These are phyloP conservation scores for Vollenhovia emeryi DNA, from an alignment of 1,140 invertebrate genomes.

Conservation along the genomic window DNA sequence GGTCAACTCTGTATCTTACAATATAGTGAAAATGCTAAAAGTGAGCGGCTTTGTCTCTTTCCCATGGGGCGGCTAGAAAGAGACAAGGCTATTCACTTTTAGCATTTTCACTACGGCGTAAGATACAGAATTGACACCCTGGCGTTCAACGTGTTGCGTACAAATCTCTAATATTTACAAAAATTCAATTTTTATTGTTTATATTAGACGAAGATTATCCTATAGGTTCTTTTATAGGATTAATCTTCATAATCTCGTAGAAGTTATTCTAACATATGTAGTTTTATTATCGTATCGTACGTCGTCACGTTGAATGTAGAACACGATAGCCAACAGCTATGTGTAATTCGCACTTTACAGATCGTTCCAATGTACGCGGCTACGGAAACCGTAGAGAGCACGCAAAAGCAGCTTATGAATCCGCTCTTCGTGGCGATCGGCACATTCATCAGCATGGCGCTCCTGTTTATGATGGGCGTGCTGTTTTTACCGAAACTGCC, in stretches of 20 bases:
- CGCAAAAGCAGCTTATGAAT: conserved; percentile 73
- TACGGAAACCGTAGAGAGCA: conserved; percentile 51
- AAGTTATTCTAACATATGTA: neutral
- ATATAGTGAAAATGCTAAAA: too few relatives aligned
- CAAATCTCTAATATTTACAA: neutral
- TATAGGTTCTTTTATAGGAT: neutral
- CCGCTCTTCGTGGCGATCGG: conserved; percentile 77
- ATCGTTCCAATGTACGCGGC: conserved; percentile 43
- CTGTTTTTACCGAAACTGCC: conserved; percentile 72
- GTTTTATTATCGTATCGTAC: neutral
- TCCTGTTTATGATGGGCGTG: conserved; percentile 76
- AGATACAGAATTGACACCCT: too few relatives aligned
- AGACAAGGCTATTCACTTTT: too few relatives aligned
- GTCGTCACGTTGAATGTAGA: neutral
- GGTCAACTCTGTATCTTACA: too few relatives aligned
- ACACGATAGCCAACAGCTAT: neutral
- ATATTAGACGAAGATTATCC: too few relatives aligned
- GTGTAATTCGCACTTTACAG: conserved; percentile 46
- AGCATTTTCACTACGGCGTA: too few relatives aligned
- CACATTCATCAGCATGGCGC: conserved; percentile 75
- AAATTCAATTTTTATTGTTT: neutral
- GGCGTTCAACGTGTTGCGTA: neutral
- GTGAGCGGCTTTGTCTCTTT: too few relatives aligned
- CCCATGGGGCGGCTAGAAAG: too few relatives aligned
- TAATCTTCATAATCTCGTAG: too few relatives aligned